Evolutionary conservation across 2,888 invertebrate genomes (phyloP), one percentile per base, ranked within the genome.

Genomic region (Andrena camellia): DNA sequence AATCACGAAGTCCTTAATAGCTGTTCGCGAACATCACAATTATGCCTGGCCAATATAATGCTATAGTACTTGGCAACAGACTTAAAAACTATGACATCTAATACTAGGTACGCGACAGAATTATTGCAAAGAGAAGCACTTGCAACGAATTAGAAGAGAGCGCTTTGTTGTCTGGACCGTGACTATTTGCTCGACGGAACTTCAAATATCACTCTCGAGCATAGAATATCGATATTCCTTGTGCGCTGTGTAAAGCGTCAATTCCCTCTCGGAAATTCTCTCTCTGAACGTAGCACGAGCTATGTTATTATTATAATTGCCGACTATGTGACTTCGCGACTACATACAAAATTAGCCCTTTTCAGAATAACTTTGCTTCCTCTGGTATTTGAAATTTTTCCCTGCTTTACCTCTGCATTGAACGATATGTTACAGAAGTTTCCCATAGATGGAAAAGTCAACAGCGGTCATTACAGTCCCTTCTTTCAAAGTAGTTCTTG

Each of bases 261-360:
- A 13, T 33, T 31, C n/a, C n/a, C n/a, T 33, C 31, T 17, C 8
- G 6, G 31, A 33, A 7, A 17, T 33, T 57, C 33, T 23, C 23
- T 33, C 35, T 20, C 5, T 23, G 23, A 54, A 54, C 23, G 54
- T 54, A 20, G 6, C 0, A 13, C 10, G 5, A 20, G 17, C 23
- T 35, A 7, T 68, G 8, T 57, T 33, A 68, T 68, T 68, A 68
- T 31, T 33, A 8, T 17, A 57, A 48, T 48, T 48, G n/a, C 48
- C 0, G 17, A 7, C n/a, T 3, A 60, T 31, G n/a, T 23, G 17
- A n/a, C n/a, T 29, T 29, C n/a, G 31, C 13, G 8, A 33, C 20
- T 35, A n/a, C 35, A 35, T 35, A 23, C 20, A 35, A 35, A 29
- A 48, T 48, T 26, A 33, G 6, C 6, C 35, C 17, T 17, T 68